These are phyloP conservation scores for Danionella cerebrum DNA, from an alignment of 2,113 vertebrate species.

Conservation along the genomic window DNA sequence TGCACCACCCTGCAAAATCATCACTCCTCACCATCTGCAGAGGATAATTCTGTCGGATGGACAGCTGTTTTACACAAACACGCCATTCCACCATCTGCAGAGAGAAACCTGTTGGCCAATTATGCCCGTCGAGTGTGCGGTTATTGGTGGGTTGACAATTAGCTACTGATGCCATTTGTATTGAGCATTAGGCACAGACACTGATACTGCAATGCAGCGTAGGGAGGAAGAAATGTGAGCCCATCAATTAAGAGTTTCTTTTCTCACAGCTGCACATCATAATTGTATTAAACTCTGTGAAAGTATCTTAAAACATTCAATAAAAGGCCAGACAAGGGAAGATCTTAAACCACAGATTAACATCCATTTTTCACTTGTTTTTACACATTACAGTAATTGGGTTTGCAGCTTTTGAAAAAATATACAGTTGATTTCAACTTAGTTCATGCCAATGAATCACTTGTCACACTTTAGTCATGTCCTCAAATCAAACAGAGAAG, in stretches of 20 bases:
- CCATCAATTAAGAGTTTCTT: slow-evolving; percentile 39
- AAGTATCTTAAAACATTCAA: not conserved
- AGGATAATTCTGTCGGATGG: slow-evolving; percentile 22
- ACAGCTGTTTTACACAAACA: slow-evolving; percentile 43
- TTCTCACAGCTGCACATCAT: not conserved
- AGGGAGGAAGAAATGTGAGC: slow-evolving; percentile 5
- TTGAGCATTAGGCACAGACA: slow-evolving; percentile 10
- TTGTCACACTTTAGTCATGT: too few species aligned
- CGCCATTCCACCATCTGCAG: slow-evolving; percentile 44
- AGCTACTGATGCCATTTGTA: slow-evolving; percentile 15
- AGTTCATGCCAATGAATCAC: too few species aligned
- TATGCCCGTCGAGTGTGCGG: slow-evolving; percentile 36
- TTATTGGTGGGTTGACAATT: slow-evolving; percentile 41
- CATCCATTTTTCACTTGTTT: too few species aligned
- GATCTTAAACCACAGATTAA: not conserved
- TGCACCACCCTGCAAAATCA: slow-evolving; percentile 14
- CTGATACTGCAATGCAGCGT: slow-evolving; percentile 4
- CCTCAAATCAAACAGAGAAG: too few species aligned
- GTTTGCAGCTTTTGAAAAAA: not conserved
- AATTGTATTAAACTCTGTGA: not conserved
- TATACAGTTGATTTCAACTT: too few species aligned
- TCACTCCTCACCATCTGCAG: slow-evolving; percentile 19
- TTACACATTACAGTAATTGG: not conserved
- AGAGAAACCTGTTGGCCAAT: slow-evolving; percentile 44
- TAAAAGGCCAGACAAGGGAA: not conserved